A percentile compares a stretch with the other conserved stretches of the same genome.
phyloP scores from a whole-genome alignment of 2,888 invertebrate genomes.

The Leucophenga maculata region DNA sequence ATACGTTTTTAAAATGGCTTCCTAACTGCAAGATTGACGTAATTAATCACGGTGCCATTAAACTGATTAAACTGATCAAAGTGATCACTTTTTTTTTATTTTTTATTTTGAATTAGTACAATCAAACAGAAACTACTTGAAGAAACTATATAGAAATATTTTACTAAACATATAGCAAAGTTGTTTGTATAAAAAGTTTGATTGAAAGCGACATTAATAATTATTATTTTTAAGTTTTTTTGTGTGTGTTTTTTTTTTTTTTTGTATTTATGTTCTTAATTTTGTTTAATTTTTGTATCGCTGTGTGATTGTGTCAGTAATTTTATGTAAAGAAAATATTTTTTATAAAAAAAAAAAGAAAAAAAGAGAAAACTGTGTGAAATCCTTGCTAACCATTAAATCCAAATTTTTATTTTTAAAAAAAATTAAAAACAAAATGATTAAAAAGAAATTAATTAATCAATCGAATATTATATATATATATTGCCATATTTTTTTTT shows the following conservation, averaged over 20 bases:
- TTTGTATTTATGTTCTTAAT: constrained; percentile 50
- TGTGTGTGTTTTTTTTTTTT: constrained; percentile 39
- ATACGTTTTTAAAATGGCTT: no score
- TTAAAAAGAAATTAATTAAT: constrained; percentile 27
- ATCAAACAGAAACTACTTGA: constrained; percentile 61
- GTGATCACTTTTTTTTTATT: neutral
- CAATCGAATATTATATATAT: constrained; percentile 38
- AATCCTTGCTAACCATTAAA: constrained; percentile 64
- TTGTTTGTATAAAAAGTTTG: constrained; percentile 45
- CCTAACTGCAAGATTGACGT: no score
- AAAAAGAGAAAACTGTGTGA: constrained; percentile 41
- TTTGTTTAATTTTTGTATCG: neutral
- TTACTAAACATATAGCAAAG: constrained; percentile 16
- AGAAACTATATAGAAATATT: constrained; percentile 35
- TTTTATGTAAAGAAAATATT: constrained; percentile 50
- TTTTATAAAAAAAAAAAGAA: constrained; percentile 36
- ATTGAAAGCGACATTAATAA: constrained; percentile 1
- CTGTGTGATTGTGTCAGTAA: constrained; percentile 12
- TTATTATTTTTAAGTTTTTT: constrained; percentile 31
- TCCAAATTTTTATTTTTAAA: constrained; percentile 54
- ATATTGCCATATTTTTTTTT: constrained; percentile 18
- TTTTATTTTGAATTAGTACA: constrained; percentile 41
- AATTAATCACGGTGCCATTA: no score
- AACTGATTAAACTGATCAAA: no score
- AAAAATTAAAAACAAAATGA: constrained; percentile 29